These are phyloP conservation scores for Odontomyia ornata DNA, from an alignment of 2,888 invertebrate genomes.

Conservation along the genomic window DNA sequence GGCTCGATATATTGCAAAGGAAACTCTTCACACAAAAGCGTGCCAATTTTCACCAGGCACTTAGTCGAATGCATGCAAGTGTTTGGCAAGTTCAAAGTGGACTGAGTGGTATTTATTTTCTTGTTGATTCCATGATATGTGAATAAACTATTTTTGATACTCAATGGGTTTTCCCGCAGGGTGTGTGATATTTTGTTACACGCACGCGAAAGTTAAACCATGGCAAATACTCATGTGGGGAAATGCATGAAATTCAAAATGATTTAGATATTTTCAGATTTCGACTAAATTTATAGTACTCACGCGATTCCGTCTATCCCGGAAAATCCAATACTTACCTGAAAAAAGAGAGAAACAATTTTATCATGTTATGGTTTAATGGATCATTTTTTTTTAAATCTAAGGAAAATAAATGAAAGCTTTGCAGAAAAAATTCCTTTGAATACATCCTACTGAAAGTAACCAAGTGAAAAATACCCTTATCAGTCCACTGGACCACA, in stretches of 20 bases:
- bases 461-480: too few species aligned
- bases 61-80: background rate
- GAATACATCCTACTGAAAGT: too few species aligned
- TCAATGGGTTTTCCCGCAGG: background rate
- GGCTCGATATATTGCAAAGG: background rate
- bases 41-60: constrained; percentile 11
- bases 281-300: too few species aligned
- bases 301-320: too few species aligned
- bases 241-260: too few species aligned
- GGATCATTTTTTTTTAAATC: background rate
- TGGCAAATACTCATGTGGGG: too few species aligned
- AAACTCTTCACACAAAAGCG: background rate
- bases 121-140: background rate
- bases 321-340: too few species aligned
- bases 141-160: background rate
- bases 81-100: background rate
- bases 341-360: background rate
- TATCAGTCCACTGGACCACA: too few species aligned
- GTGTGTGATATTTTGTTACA: background rate
- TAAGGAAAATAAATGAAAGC: too few species aligned
- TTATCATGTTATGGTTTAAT: background rate
- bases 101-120: background rate
- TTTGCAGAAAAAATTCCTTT: too few species aligned
- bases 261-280: too few species aligned
- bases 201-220: background rate